A percentile compares a stretch with the other conserved stretches of the same genome.
Conservation (phyloP, 2,797 vertebrate species). For the Poecile montanus region DNA sequence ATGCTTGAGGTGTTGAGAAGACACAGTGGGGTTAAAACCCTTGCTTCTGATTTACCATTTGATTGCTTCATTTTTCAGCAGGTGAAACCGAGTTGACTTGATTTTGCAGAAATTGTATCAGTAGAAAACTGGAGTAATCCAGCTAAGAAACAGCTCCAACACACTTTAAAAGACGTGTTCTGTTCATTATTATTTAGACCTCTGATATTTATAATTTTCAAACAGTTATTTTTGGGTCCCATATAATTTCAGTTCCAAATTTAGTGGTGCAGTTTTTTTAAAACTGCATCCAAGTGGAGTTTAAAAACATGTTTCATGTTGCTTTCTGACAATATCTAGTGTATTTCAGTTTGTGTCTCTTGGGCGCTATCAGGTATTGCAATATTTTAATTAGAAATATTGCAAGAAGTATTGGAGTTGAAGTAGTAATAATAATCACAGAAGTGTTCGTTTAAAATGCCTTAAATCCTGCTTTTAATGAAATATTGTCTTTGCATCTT, state of each 20-base stretch:
- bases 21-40: not conserved
- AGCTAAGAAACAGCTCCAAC: not conserved
- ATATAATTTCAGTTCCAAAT: conserved; percentile 34
- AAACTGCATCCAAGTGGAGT: not conserved
- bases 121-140: conserved; percentile 6
- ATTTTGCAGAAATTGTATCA: conserved; percentile 10
- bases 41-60: conserved; percentile 5
- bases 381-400: conserved; percentile 7
- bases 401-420: not conserved
- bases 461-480: not conserved
- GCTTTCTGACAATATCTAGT: not conserved
- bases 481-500: not conserved
- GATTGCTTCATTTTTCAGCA: not conserved
- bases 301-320: not conserved
- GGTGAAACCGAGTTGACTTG: not conserved
- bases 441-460: not conserved
- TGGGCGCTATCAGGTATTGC: not conserved
- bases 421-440: not conserved
- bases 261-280: not conserved
- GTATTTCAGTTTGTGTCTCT: not conserved
- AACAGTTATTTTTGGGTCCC: not conserved
- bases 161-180: not conserved
- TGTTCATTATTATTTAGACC: conserved; percentile 30
- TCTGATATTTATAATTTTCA: conserved; percentile 25
- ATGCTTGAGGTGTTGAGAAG: not conserved